A percentile compares a stretch with the other conserved stretches of the same genome.
Evolutionary conservation across 2,888 invertebrate species (phyloP).

Genomic region (Melikaiella ostensackeni): DNA sequence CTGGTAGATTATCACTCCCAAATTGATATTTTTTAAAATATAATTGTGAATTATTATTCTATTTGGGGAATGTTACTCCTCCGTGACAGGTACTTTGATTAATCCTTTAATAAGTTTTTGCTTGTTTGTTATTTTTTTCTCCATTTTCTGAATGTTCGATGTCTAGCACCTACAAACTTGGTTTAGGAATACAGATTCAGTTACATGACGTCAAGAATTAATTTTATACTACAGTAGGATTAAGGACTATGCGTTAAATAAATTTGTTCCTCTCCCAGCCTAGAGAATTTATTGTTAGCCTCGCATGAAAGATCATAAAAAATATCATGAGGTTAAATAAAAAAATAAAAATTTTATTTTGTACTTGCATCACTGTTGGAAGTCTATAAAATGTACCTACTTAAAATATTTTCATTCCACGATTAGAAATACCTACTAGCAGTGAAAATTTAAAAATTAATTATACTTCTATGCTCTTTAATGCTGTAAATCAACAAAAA

Average conservation of each 20-base stretch:
- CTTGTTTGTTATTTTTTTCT: background rate
- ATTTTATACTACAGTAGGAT: slow-evolving; percentile 37
- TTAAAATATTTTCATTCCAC: too few relatives aligned
- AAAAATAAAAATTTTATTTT: background rate
- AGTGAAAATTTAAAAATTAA: background rate
- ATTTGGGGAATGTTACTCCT: background rate
- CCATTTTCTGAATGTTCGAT: slow-evolving; percentile 9
- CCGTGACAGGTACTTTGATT: background rate
- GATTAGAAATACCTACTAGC: too few relatives aligned
- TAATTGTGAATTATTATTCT: background rate
- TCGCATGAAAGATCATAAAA: slow-evolving; percentile 28
- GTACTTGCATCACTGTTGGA: too few relatives aligned
- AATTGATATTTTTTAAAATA: background rate
- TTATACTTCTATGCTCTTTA: background rate
- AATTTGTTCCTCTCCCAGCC: slow-evolving; percentile 61
- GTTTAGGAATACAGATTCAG: slow-evolving; percentile 4
- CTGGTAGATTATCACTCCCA: too few relatives aligned
- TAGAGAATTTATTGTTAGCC: slow-evolving; percentile 41
- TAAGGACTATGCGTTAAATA: slow-evolving; percentile 42
- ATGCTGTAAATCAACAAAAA: too few relatives aligned
- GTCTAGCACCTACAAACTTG: background rate
- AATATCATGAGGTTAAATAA: background rate
- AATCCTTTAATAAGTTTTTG: background rate
- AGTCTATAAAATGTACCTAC: too few relatives aligned
- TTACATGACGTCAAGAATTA: slow-evolving; percentile 19